phyloP scores from a whole-genome alignment of 2,797 vertebrate genomes.

The Pangasius mekongensis region DNA sequence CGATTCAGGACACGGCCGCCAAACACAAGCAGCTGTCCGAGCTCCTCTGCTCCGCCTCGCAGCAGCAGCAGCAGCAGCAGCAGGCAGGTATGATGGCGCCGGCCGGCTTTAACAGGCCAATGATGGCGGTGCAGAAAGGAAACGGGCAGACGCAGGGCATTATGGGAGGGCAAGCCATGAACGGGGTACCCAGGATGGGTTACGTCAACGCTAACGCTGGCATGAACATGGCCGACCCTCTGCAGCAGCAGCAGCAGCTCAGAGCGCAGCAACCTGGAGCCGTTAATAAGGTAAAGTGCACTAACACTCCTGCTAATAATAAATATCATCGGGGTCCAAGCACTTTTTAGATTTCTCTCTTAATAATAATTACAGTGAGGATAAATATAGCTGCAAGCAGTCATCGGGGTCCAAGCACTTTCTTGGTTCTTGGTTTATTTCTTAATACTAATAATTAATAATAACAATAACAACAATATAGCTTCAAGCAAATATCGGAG shows the following conservation, averaged over 20 bases:
- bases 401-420: background rate
- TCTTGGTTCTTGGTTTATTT: background rate
- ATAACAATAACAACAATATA: too few species aligned
- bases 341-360: background rate
- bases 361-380: background rate
- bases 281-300: slow-evolving; percentile 79
- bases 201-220: slow-evolving; percentile 86
- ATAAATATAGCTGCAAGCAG: background rate
- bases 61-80: slow-evolving; percentile 75
- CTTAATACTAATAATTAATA: background rate
- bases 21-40: slow-evolving; percentile 99
- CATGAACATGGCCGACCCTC: slow-evolving; percentile 83
- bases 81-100: slow-evolving; percentile 81
- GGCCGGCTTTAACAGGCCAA: slow-evolving; percentile 84
- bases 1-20: slow-evolving; percentile 89
- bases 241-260: slow-evolving; percentile 71
- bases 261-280: slow-evolving; percentile 87
- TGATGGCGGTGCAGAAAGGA: slow-evolving; percentile 86
- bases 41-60: slow-evolving; percentile 78
- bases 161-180: slow-evolving; percentile 94
- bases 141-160: slow-evolving; percentile 83
- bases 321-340: background rate
- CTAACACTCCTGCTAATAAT: background rate
- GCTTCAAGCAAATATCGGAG: background rate
- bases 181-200: slow-evolving; percentile 89